Base-by-base conservation (phyloP, 2,888 invertebrate genomes). In the Cerastoderma edule region DNA sequence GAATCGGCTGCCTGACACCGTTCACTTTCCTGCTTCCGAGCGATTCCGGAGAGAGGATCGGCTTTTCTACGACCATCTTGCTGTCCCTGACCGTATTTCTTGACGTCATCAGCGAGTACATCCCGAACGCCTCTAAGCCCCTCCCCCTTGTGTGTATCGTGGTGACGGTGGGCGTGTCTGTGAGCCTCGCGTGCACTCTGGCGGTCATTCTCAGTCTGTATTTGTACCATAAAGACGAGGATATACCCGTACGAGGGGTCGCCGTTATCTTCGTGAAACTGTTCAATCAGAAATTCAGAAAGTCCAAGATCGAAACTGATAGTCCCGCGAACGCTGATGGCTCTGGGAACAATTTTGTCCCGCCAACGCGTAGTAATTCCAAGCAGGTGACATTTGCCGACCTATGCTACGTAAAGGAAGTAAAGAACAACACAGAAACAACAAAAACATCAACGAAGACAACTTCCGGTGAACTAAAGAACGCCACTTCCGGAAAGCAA, bases 21-120 rank as follows among this genome's bases (percentile, higher is more conserved):
- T 27, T 67, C 4, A 56, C 64, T 0, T 70, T 60, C 33, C 22
- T 70, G 13, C 63, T 70, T 1, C 70, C 70, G 2, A 63, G 50
- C 27, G 63, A 70, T 5, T 70, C 63, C 4, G 70, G 70, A 0
- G 70, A 70, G 28, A 32, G 70, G 16, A 50, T 70, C 0, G 48
- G 63, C 19, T 70, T 57, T 35, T 39, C 63, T 24, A 33, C 63
- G 19, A 70, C 70, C 24, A 63, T 70, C 19, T 16, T 70, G 33
- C 13, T 70, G 70, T 28, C 70, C 4, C 35, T 63, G 5, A 33
- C 70, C n/a, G 70, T 70, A 2, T 70, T 63, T 10, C 19, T 70
- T 10, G 46, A 48, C 24, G 63, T 70, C 0, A 63, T 70, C 8
- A 50, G 50, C n/a, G 70, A 70, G 27, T 28, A 60, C 16, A 30